Evolutionary conservation across 2,113 vertebrate genomes (phyloP).

Genomic region (Rhombomys opimus): DNA sequence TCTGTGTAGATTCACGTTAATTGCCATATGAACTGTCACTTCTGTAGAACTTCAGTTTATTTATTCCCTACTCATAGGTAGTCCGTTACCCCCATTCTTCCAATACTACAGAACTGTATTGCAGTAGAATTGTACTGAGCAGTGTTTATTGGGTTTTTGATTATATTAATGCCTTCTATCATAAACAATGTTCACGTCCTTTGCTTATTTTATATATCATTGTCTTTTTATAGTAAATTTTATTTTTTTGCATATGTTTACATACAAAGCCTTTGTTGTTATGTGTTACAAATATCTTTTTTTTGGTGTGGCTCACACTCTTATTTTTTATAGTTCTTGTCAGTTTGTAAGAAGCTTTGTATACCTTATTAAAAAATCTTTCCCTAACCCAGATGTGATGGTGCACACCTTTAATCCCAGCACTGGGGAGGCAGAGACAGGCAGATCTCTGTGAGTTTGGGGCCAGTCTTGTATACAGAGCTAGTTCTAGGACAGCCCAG

Average conservation of each 20-base stretch:
- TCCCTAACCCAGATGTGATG: not conserved
- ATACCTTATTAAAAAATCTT: slow-evolving; percentile 27
- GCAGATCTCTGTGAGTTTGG: not conserved
- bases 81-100: not conserved
- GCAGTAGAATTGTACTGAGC: too few species aligned
- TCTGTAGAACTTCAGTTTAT: not conserved
- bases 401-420: not conserved
- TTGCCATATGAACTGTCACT: not conserved
- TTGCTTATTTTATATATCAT: not conserved
- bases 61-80: not conserved
- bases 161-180: not conserved
- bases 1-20: not conserved
- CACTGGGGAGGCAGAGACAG: not conserved
- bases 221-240: not conserved
- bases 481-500: not conserved
- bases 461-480: not conserved
- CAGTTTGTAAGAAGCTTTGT: not conserved
- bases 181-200: not conserved
- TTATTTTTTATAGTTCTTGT: not conserved
- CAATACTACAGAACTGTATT: too few species aligned
- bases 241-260: not conserved
- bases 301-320: not conserved
- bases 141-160: not conserved
- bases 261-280: not conserved
- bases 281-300: slow-evolving; percentile 6